Base-by-base conservation (phyloP, 2,888 invertebrate genomes). In the Drosophila peninsularis region DNA sequence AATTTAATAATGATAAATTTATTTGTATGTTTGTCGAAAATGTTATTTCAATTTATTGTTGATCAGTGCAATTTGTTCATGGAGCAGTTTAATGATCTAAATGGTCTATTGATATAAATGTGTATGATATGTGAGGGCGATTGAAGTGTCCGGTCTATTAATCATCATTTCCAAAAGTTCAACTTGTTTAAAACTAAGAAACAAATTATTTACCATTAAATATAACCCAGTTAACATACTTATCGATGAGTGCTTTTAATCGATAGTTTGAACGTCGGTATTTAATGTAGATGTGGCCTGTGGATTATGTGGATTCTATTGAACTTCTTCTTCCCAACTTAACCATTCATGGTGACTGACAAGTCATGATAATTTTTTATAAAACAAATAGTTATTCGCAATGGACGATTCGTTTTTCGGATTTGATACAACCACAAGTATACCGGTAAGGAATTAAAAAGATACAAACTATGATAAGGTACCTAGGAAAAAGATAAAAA, bases 381-480 rank as follows among this genome's bases (percentile, higher is more conserved):
- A 93, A 93, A 94, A 72, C 76, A 85, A 71, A 79, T 93, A 94
- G 94, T 93, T 88, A 91, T 90, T 88, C 74, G 89, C 93, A 95
- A 96, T 96, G 96, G 96, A 96, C 95, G 95, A 96, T 95, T 95
- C 96, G 93, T 96, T 96, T 95, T 96, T 96, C 94, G 96, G 95
- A 94, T 96, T 96, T 94, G 95, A 96, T 94, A 94, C 96, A 92
- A 94, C 95, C 93, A 92, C 69, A 64, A 47, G 62, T 45, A 32
- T 94, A 93, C 95, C 95, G 94, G 96, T 96, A 93, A 96, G 95
- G 19, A 45, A 37, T 21, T 7, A 56, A 56, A 32, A 21, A 3
- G 5, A 19, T 3, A 30, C 19, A 47, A 11, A 19, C 14, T 27
- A 4, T 3, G 9, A 14, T 5, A 5, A 32, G 30, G 27, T 30